These are phyloP conservation scores for Cephalopholis sonnerati DNA, from an alignment of 2,113 vertebrate genomes.

Conservation along the genomic window DNA sequence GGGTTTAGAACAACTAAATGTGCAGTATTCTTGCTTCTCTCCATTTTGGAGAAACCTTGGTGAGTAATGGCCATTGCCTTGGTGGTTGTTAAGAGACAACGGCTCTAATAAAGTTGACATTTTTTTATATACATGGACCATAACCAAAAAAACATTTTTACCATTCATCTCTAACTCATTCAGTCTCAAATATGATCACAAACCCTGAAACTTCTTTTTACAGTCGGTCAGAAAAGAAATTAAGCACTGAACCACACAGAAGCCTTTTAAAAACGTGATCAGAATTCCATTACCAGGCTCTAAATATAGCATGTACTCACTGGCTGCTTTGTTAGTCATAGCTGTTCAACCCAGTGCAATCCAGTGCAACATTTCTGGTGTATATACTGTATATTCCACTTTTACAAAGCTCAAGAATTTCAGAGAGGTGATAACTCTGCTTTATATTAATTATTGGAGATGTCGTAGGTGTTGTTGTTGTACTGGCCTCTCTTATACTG, in stretches of 20 bases:
- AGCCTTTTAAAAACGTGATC: background rate
- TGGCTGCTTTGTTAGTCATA: background rate
- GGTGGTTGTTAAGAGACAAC: background rate
- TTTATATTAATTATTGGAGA: no score
- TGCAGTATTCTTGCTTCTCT: background rate
- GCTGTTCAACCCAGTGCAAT: background rate
- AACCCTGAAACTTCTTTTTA: background rate
- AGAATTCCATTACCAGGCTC: background rate
- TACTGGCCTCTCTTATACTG: background rate
- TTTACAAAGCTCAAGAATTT: background rate
- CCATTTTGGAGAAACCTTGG: background rate
- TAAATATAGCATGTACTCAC: background rate
- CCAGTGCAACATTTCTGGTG: background rate
- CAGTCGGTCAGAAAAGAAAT: background rate
- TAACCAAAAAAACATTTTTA: background rate
- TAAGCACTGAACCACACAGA: background rate
- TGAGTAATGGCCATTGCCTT: background rate
- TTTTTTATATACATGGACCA: background rate
- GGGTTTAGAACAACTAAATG: background rate
- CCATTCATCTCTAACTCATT: background rate
- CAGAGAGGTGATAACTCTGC: background rate
- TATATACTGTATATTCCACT: background rate
- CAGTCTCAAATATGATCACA: background rate
- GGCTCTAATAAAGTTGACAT: background rate
- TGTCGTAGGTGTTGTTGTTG: background rate